phyloP scores from a whole-genome alignment of 2,113 vertebrate genomes.

The Microcebus lehilahytsara region DNA sequence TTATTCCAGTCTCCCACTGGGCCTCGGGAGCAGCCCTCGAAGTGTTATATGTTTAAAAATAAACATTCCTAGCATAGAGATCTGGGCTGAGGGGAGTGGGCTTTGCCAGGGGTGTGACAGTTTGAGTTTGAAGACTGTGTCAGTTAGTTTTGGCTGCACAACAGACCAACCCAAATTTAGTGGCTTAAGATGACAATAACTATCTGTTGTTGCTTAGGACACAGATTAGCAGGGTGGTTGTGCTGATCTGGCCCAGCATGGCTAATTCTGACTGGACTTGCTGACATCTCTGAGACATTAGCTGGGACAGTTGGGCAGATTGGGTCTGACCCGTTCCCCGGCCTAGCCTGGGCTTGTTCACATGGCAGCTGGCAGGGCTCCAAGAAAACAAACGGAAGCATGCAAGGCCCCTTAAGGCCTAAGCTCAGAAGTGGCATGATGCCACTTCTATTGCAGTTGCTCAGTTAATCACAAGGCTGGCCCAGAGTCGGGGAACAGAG shows the following conservation, averaged over 20 bases:
- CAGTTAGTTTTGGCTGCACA: background rate
- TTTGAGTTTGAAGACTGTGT: rapidly evolving
- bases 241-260: background rate
- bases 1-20: background rate
- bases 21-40: background rate
- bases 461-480: background rate
- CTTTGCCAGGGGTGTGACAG: rapidly evolving
- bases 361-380: background rate
- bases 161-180: background rate
- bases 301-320: background rate
- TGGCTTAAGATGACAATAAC: background rate
- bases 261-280: background rate
- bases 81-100: background rate
- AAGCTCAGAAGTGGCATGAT: rapidly evolving
- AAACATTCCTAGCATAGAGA: rapidly evolving
- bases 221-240: background rate
- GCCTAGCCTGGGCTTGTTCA: conserved; percentile 10
- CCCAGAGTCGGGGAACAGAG: background rate
- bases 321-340: background rate
- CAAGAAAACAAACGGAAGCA: background rate
- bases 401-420: background rate
- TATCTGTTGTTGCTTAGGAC: background rate
- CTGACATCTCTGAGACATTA: background rate
- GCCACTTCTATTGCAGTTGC: background rate
- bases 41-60: background rate